These are phyloP conservation scores for Leptopterna dolabrata DNA, from an alignment of 2,888 invertebrate genomes.

Conservation along the genomic window DNA sequence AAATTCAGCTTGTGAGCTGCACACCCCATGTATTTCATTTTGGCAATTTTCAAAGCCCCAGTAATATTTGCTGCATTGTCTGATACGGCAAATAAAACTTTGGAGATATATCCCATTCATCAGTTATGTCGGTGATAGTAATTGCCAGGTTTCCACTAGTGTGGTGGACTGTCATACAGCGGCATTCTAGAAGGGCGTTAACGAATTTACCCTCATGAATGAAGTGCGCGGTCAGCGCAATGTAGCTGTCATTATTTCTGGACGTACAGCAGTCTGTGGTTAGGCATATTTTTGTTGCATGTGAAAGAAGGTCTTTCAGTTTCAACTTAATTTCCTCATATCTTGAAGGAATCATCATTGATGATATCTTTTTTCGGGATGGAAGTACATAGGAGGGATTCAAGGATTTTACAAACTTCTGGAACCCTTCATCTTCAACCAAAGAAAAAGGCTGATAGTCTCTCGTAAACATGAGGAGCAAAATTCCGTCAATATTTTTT, in stretches of 20 bases:
- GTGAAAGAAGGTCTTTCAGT: not conserved
- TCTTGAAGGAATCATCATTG: not conserved
- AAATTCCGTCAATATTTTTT: constrained; percentile 9
- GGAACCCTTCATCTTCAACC: constrained; percentile 36
- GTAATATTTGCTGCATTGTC: constrained; percentile 36
- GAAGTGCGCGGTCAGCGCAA: constrained; percentile 37
- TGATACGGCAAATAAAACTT: constrained; percentile 38
- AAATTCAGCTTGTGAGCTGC: constrained; percentile 47
- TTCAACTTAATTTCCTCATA: constrained; percentile 37
- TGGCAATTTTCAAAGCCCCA: constrained; percentile 29
- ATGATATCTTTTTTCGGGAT: constrained; percentile 27
- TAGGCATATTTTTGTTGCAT: not conserved
- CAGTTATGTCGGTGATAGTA: not conserved
- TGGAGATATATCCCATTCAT: constrained; percentile 12
- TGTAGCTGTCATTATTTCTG: constrained; percentile 25
- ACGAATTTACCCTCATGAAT: constrained; percentile 24
- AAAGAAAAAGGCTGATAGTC: constrained; percentile 33
- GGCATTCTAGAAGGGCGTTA: constrained; percentile 20
- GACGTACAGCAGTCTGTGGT: constrained; percentile 50
- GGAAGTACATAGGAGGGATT: constrained; percentile 42
- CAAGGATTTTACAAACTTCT: constrained; percentile 28
- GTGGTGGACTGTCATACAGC: not conserved
- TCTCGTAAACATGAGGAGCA: not conserved
- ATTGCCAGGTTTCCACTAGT: not conserved
- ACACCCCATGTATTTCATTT: constrained; percentile 46